Conservation (phyloP, 1,140 invertebrate species). For the Triops longicaudatus region DNA sequence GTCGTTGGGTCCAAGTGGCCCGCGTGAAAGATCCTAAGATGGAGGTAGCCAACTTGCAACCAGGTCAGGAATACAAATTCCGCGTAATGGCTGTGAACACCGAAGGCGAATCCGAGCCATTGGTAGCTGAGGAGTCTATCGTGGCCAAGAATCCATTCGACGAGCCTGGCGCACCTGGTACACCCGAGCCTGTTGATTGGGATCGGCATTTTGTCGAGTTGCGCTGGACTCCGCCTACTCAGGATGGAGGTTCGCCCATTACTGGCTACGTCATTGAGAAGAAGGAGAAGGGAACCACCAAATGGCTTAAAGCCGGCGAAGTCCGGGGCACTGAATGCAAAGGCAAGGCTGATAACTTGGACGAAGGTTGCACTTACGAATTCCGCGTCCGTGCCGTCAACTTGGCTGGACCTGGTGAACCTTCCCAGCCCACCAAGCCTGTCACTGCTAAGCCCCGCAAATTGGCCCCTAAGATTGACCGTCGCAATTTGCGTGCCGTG, state of each 20-base stretch:
- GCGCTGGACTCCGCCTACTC: constrained; percentile 78
- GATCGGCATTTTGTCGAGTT: constrained; percentile 90
- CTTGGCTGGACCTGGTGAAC: constrained; percentile 68
- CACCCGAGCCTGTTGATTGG: constrained; percentile 84
- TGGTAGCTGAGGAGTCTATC: constrained; percentile 78
- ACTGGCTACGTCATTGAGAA: constrained; percentile 91
- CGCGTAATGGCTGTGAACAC: constrained; percentile 89
- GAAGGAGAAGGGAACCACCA: constrained; percentile 73
- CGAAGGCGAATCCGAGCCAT: constrained; percentile 86
- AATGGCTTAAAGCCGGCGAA: constrained; percentile 79
- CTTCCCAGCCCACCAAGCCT: constrained; percentile 60
- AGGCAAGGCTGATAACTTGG: constrained; percentile 64
- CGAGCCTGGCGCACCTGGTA: constrained; percentile 80
- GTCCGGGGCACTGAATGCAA: constrained; percentile 66
- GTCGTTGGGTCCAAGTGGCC: constrained; percentile 74
- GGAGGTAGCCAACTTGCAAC: constrained; percentile 71
- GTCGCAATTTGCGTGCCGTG: constrained; percentile 63
- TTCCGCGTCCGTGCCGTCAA: constrained; percentile 77
- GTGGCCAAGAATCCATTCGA: constrained; percentile 97
- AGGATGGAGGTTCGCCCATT: constrained; percentile 86
- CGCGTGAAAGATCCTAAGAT: constrained; percentile 70
- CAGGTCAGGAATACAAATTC: constrained; percentile 94
- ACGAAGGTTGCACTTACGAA: constrained; percentile 78
- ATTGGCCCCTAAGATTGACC: constrained; percentile 84
- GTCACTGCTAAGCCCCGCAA: constrained; percentile 75